Evolutionary conservation across 2,113 vertebrate genomes (phyloP).

Genomic region (Colius striatus): DNA sequence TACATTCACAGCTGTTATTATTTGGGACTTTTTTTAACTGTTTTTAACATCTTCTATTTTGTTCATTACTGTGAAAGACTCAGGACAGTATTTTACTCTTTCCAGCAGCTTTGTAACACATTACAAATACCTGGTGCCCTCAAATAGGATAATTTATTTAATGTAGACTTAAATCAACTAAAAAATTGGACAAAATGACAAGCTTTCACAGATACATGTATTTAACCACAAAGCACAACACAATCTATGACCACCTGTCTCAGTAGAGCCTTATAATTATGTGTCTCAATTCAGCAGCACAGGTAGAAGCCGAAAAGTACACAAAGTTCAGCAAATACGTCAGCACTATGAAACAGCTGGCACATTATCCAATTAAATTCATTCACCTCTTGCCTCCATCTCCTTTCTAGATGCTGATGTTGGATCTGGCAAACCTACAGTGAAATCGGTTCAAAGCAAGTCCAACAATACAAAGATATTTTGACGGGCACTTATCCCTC

Average conservation of each 20-base stretch:
- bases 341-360: not conserved
- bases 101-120: not conserved
- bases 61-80: not conserved
- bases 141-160: not conserved
- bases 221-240: not conserved
- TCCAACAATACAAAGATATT: not conserved
- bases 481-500: not conserved
- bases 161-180: not conserved
- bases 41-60: not conserved
- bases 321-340: not conserved
- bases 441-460: not conserved
- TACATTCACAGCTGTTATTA: not conserved
- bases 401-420: not conserved
- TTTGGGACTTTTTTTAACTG: not conserved
- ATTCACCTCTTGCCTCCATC: not conserved
- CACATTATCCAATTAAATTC: not conserved
- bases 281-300: not conserved
- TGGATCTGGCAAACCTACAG: not conserved
- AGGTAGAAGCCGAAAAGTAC: not conserved
- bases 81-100: not conserved
- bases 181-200: not conserved
- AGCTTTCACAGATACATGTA: not conserved
- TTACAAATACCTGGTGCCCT: not conserved
- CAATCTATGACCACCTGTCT: not conserved
- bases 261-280: not conserved